Base-by-base conservation (phyloP, 2,797 vertebrate genomes). In the Sylvia borin region DNA sequence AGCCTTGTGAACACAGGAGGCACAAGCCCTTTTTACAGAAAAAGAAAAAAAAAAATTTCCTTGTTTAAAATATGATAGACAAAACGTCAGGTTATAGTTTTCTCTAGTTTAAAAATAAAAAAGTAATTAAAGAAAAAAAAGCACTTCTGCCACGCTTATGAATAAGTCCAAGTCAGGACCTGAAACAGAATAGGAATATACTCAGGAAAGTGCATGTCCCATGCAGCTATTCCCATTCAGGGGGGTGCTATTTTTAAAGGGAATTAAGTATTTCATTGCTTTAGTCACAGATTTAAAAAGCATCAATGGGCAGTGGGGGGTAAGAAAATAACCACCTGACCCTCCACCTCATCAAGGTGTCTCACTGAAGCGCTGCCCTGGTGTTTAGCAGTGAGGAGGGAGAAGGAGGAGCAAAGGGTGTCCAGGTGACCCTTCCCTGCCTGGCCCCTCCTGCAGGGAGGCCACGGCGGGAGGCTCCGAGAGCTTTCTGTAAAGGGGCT, bases 1-100 rank as follows among this genome's bases (percentile, higher is more conserved):
- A 99, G 99, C 99, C 98, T 98, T 97, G 98, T 88, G 99, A 99
- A 98, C 98, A 98, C 98, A 95, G 51, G 89, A 96, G 67, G 97
- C 97, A 98, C 97, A 97, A 97, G 75, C 97, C 97, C 98, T 97
- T 98, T 98, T 97, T 98, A 98, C 98, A 98, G 98, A 98, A 98
- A 98, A 97, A 66, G 16, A 26, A 97, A 45, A 50, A 50, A 48
- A 26, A 16, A 27, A 97, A 97, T 94, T 98, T 97, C 80, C 74
- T 95, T 53, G 13, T 74, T 95, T 43, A 38, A 36, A 71, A 65
- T 50, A 82, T 4, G 18, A 36, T 13, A 51, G 43, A 64, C 14
- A 72, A 74, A 93, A 73, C 20, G 10, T 34, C 47, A 79, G 58
- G 36, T 38, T 62, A 26, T 24, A 3, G 1, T 26, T 91, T 79